Evolutionary conservation across 1,140 invertebrate species (phyloP), one percentile per base, ranked within the genome.

Genomic region (Drosophila repletoides): DNA sequence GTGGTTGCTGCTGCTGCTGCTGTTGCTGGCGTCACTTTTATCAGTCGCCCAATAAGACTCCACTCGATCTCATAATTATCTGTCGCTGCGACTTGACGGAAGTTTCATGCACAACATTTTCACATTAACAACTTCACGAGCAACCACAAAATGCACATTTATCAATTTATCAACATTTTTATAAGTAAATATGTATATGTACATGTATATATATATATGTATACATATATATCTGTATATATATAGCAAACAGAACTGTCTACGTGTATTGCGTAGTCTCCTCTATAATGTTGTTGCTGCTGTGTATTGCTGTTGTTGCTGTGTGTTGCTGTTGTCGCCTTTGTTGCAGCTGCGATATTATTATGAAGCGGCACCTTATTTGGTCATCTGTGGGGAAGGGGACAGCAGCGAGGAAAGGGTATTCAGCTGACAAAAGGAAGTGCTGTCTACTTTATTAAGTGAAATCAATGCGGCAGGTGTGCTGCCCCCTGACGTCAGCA

Each of bases 391-490:
- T 51, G 33, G 21, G 36, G 24, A 34, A 9, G 0, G 15, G 15
- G 9, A 9, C 26, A 12, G 28, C 1, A 10, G 19, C 2, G 5
- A n/a, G 34, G 1, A 40, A 40, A 40, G 36, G 36, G 15, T 15
- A 15, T 15, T 43, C 5, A 51, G 51, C 51, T 76, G 52, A 52
- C 41, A 58, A 69, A 64, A 72, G 76, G 76, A 83, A 83, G 77
- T 81, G 15, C 46, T 21, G n/a, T 52, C 17, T 49, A 29, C 43
- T 28, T 36, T 29, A 40, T 45, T 15, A 58, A 33, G 34, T 52
- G 33, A 59, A 67, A 65, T 80, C 76, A 81, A 64, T 72, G 77
- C 77, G 83, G 77, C 77, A 81, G 77, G 77, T 81, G 77, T 53
- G 52, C 67, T 28, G 34, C 15, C 56, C 58, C 34, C 34, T 64